Evolutionary conservation across 2,797 vertebrate genomes (phyloP).

Genomic region (Mastacembelus armatus): DNA sequence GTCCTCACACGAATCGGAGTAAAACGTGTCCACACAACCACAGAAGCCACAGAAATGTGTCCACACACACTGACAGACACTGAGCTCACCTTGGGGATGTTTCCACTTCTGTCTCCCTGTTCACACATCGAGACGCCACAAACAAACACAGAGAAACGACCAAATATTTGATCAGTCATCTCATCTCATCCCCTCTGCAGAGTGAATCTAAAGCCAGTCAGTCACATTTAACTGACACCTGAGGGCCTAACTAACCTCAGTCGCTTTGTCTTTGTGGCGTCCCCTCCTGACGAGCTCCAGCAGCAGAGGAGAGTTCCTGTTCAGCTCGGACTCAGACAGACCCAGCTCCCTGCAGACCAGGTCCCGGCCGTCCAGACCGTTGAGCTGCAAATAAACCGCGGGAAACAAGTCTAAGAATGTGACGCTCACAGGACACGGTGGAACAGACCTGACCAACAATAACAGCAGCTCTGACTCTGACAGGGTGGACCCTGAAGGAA

Average conservation of each 20-base stretch:
- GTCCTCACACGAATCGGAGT: too few species aligned
- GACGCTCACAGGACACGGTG: too few species aligned
- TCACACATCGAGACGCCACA: neutral
- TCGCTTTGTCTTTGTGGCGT: conserved; percentile 74
- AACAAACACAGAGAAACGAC: neutral
- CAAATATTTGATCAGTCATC: too few species aligned
- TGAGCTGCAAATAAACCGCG: conserved; percentile 72
- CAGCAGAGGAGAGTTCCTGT: conserved; percentile 85
- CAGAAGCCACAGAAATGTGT: neutral
- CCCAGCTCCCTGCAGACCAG: conserved; percentile 87
- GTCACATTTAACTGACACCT: too few species aligned
- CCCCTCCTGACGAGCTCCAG: conserved; percentile 88
- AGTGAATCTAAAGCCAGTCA: too few species aligned
- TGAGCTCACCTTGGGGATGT: conserved; percentile 34
- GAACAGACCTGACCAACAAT: too few species aligned
- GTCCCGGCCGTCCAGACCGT: conserved; percentile 87
- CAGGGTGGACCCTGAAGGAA: too few species aligned
- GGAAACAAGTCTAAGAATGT: neutral
- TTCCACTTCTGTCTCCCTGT: conserved; percentile 32
- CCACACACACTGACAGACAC: neutral
- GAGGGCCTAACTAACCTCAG: conserved; percentile 85
- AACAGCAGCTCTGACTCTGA: too few species aligned
- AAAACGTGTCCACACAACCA: too few species aligned
- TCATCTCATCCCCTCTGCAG: too few species aligned
- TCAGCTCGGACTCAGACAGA: conserved; percentile 84